A percentile compares a stretch with the other conserved stretches of the same genome.
These are phyloP conservation scores for Aspidiotus destructor DNA, from an alignment of 2,888 invertebrate species.

Conservation along the genomic window DNA sequence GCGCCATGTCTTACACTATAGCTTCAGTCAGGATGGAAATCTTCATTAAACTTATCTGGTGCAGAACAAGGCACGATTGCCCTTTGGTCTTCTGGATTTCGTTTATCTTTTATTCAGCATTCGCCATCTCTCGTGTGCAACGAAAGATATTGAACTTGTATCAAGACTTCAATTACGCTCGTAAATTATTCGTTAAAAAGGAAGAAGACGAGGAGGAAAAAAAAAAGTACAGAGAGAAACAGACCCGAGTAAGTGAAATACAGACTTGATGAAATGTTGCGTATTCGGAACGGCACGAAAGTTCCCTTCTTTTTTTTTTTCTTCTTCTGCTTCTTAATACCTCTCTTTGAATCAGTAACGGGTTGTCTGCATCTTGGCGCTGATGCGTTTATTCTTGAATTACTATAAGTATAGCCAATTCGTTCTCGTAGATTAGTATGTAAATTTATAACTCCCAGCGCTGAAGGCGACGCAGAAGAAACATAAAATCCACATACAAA, in stretches of 20 bases:
- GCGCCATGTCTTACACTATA: conserved; percentile 31
- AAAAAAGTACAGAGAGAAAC: conserved; percentile 3
- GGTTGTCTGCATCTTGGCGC: conserved; percentile 1
- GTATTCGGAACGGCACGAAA: conserved; percentile 14
- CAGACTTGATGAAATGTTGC: conserved; percentile 13
- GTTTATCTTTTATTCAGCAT: conserved; percentile 28
- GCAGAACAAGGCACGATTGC: conserved; percentile 33
- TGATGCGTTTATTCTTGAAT: neutral
- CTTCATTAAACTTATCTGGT: conserved; percentile 33
- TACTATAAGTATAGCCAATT: neutral
- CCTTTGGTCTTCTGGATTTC: conserved; percentile 30
- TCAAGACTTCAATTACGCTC: conserved; percentile 32
- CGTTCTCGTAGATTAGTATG: neutral
- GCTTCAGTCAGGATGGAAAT: conserved; percentile 21
- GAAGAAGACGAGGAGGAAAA: neutral
- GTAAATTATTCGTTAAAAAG: conserved; percentile 25
- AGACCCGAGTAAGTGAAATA: neutral
- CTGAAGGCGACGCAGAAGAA: neutral
- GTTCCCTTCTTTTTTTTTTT: neutral
- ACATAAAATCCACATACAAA: too few relatives aligned
- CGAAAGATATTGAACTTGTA: conserved; percentile 32
- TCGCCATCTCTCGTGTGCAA: conserved; percentile 32
- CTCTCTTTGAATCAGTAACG: neutral
- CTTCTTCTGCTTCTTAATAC: neutral
- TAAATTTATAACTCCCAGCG: neutral